Evolutionary conservation across 2,888 invertebrate genomes (phyloP), one percentile per base, ranked within the genome.

Genomic region (Aradus depressus): DNA sequence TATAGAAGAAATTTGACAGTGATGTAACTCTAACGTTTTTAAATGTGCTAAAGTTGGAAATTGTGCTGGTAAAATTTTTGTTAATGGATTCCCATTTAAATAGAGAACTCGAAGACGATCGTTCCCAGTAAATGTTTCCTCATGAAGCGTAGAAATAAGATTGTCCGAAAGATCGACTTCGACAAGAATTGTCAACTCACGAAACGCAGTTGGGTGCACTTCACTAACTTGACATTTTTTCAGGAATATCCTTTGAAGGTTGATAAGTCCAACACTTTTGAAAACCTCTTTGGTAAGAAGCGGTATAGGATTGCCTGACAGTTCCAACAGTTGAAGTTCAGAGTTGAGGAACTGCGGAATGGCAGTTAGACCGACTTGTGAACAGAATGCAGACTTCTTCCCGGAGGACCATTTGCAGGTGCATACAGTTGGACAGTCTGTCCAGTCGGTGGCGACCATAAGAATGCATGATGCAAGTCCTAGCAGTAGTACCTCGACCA

Each of bases 361-460:
- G 57, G 80, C 76, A 60, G 82, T 82, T 60, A 90, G 76, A 61
- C 84, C 83, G 60, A 84, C 80, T 63, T 85, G 81, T 57, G 80
- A 79, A 70, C 91, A 92, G 53, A 84, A 75, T 50, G 89, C 91
- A 37, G 87, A 87, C 68, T 87, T 88, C 70, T 91, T 91, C 56
- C 90, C 90, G 55, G 84, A 84, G 37, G 84, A 83, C 91, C 91
- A 92, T 72, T 88, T 90, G 75, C 91, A 91, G 63, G 80, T 79
- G 68, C 91, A 91, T 62, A 84, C 80, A 59, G 80, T 75, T 63
- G 88, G 85, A 70, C 89, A 90, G 69, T 86, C 87, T 47, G 86
- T 85, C 88, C 88, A 89, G 70, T 89, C 89, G 55, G 80, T 78
- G 61, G 76, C 74, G 56, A 74, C 73, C 50, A 56, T 42, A 34